Percentiles rank a stretch among this genome's conserved stretches.
Conservation (phyloP, 2,113 vertebrate genomes). For the Scolopax mira region DNA sequence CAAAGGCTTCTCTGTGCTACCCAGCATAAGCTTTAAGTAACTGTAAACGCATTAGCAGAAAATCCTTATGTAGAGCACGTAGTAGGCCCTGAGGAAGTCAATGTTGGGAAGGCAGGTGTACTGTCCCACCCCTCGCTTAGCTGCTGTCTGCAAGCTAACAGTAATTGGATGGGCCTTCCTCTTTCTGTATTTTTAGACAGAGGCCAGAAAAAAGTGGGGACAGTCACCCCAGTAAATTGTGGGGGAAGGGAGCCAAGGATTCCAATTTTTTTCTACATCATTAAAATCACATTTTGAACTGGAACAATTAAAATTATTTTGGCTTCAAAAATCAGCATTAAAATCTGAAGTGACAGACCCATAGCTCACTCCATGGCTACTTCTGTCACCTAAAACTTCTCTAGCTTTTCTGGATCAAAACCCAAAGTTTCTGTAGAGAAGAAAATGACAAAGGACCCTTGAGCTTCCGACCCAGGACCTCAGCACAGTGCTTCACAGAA, state of each 20-base stretch:
- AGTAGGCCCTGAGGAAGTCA: background rate
- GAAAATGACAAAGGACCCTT: background rate
- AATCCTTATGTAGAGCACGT: background rate
- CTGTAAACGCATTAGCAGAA: background rate
- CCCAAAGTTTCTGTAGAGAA: background rate
- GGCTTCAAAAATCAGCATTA: background rate
- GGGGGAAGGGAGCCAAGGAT: rapidly evolving
- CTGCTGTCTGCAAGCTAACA: background rate
- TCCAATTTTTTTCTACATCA: background rate
- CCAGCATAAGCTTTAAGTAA: background rate
- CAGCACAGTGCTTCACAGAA: background rate
- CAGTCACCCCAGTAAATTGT: background rate
- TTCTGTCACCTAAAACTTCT: background rate
- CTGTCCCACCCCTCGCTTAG: background rate
- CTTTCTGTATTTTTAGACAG: background rate
- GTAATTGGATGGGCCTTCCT: background rate
- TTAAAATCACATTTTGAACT: background rate
- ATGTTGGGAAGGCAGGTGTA: background rate
- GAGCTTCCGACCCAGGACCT: no score
- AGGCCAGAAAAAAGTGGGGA: rapidly evolving
- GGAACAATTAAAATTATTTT: background rate
- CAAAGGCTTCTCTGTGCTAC: background rate
- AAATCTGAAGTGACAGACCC: rapidly evolving
- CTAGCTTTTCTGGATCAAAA: background rate
- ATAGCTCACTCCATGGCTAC: rapidly evolving